These are phyloP conservation scores for Nyctalus aviator DNA, from an alignment of 2,797 vertebrate species.

Conservation along the genomic window DNA sequence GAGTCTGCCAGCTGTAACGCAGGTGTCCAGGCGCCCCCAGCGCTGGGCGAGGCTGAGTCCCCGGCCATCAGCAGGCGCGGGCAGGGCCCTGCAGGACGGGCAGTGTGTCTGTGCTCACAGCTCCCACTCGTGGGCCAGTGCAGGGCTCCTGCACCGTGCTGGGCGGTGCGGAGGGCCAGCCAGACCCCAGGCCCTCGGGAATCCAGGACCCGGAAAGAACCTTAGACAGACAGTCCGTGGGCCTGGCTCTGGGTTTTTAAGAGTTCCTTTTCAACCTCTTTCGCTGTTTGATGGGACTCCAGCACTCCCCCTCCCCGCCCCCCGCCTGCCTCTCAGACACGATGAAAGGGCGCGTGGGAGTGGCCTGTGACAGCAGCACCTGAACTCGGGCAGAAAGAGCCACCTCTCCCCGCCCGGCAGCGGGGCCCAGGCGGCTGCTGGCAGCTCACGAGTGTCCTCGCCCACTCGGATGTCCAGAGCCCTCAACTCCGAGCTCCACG, in stretches of 20 bases:
- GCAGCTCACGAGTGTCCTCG: not conserved
- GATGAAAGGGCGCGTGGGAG: not conserved
- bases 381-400: not conserved
- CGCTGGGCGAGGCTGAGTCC: not conserved
- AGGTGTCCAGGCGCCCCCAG: not conserved
- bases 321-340: not conserved
- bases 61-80: not conserved
- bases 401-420: too few species aligned
- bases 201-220: not conserved
- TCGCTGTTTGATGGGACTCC: too few species aligned
- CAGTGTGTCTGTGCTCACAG: not conserved
- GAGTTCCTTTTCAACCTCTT: too few species aligned
- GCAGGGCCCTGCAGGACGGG: accelerated
- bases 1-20: not conserved
- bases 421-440: not conserved
- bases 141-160: not conserved
- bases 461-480: too few species aligned
- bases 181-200: not conserved
- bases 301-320: too few species aligned
- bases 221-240: not conserved
- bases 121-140: not conserved
- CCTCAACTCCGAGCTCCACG: not conserved
- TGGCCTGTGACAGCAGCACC: not conserved
- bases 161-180: not conserved
- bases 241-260: not conserved